Base-by-base conservation (phyloP, 2,888 invertebrate genomes). In the Aethes cnicana region DNA sequence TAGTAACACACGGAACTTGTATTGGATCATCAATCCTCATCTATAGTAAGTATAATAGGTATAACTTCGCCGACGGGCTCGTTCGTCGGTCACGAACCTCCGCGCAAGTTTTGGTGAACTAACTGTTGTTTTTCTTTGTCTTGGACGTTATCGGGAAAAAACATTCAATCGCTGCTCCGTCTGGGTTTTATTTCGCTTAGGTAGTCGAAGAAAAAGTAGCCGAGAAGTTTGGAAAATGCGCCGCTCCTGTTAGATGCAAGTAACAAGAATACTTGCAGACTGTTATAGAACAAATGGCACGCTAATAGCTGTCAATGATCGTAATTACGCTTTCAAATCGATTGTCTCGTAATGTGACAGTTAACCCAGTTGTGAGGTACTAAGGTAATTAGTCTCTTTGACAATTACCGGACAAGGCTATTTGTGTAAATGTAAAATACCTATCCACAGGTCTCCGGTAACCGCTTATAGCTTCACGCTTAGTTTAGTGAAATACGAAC, bases 301-400 rank as follows among this genome's bases (percentile, higher is more conserved):
- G 26, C 32, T 32, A 32, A 32, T 14, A 43, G 9, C 43, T 32
- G 30, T 32, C 30, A 18, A 33, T 44, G 21, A 33, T 16, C 6
- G 14, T 32, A 21, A 43, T 33, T 33, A 23, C 12, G 16, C 43
- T 33, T 33, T 44, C 43, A 16, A 33, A 21, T 33, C 5, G 3
- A 4, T 7, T 33, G 33, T 33, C 33, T 17, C 8, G 14, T 33
- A n/a, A 37, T 9, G 37, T 16, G 37, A 9, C 11, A 11, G 11
- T 14, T 33, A 43, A 43, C 43, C 32, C 9, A 43, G 21, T 33
- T 23, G 14, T 7, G 20, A 16, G 17, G 43, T 33, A 33, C 32
- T 44, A 33, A 33, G 32, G 43, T 33, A 33, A 44, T 44, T 44
- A 33, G 32, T 23, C 14, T 30, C 30, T 30, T 28, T 11, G 12